phyloP scores from a whole-genome alignment of 2,797 vertebrate genomes.

The Synanceia verrucosa region DNA sequence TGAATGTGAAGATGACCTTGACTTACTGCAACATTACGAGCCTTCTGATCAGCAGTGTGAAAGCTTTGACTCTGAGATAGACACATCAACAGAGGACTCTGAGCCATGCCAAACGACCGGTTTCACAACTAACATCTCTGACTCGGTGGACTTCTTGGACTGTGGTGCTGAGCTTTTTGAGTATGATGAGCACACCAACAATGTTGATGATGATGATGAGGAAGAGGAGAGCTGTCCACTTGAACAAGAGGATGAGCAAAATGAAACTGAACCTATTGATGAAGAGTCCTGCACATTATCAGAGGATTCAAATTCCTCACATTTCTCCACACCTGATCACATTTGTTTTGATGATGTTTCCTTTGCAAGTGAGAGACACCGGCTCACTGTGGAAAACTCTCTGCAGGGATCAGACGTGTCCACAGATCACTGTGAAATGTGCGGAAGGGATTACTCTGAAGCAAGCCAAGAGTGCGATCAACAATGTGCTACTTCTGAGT shows the following conservation, averaged over 20 bases:
- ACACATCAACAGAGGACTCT: conserved; percentile 56
- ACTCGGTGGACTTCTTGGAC: conserved; percentile 46
- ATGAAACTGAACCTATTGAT: conserved; percentile 14
- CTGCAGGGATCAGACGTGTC: background rate
- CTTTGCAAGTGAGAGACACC: conserved; percentile 8
- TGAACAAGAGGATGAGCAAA: conserved; percentile 24
- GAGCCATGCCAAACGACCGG: conserved; percentile 47
- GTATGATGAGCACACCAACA: conserved; percentile 32
- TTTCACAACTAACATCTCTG: conserved; percentile 18
- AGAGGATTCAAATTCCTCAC: conserved; percentile 16
- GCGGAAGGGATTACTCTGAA: conserved; percentile 13
- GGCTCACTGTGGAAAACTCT: conserved; percentile 18
- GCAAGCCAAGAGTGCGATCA: conserved; percentile 29
- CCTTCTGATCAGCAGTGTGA: conserved; percentile 30
- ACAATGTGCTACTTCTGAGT: conserved; percentile 21
- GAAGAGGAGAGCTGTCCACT: conserved; percentile 13
- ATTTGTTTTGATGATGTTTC: conserved; percentile 28
- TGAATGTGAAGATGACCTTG: conserved; percentile 16
- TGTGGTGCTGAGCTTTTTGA: conserved; percentile 41
- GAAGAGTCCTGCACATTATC: conserved; percentile 24
- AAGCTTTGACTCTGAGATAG: conserved; percentile 63
- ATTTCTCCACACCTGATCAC: background rate
- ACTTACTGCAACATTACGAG: conserved; percentile 45
- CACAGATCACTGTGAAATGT: conserved; percentile 4
- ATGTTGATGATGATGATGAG: conserved; percentile 30